Evolutionary conservation across 35 echinoderm and acorn worm species (phyloP), one percentile per base, ranked within the genome.

Genomic region (Apostichopus japonicus): DNA sequence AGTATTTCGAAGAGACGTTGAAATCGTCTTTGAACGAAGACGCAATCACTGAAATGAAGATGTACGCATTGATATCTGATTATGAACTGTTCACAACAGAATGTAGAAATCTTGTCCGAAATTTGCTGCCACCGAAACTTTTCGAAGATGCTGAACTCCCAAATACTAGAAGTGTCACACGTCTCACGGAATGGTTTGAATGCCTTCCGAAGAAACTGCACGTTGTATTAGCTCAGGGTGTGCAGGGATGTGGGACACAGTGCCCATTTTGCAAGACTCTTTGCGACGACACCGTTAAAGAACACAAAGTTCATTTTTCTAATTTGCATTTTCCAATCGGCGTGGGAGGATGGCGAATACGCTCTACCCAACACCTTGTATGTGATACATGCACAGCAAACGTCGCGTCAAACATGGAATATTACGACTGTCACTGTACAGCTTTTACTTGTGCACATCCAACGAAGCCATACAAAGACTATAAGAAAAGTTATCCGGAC

Each of bases 191-290:
- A 8, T 86, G 83, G 83, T 59, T 86, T 55, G 13, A 56, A 86
- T 54, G 15, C 24, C 83, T 86, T n/a, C 83, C 83, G 7, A 86
- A 63, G 57, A 44, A 86, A 54, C 57, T 86, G 83, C 83, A 86
- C 16, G 23, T 86, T 6, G 8, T 58, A 4, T 16, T 86, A 56
- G 78, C 21, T 33, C 13, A 80, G 11, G 51, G 78, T 0, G 78
- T 80, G 51, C 78, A 27, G 51, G 78, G 78, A 33, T 80, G 78
- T 33, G 78, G 78, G 27, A 33, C 27, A 33, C 27, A 33, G 27
- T 33, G 27, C 27, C 27, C 27, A 33, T 33, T 33, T 33, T 33
- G 27, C 27, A 1, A 1, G 0, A 1, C 27, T 1, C 1, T 33
- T 33, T 33, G 27, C 27, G 27, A 11, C 1, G 11, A 6, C 78